Evolutionary conservation across 2,113 vertebrate genomes (phyloP), one percentile per base, ranked within the genome.

Genomic region (Emberiza fucata): DNA sequence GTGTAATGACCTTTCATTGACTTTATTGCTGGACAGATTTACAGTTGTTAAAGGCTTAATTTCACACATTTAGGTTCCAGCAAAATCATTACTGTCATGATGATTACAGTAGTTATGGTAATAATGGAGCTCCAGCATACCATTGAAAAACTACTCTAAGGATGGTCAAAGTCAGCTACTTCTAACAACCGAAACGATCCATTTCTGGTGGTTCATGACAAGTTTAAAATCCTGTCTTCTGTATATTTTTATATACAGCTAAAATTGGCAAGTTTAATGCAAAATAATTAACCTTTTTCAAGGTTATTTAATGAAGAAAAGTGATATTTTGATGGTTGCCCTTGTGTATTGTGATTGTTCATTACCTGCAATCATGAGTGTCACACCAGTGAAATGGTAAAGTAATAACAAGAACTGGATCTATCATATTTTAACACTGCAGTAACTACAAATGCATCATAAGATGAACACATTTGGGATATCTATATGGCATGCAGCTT

Each of bases 61-160:
- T 98, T 98, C 96, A 94, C 94, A 97, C 92, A 93, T 97, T 96
- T 96, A 95, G 78, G 40, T 95, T 97, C 95, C 93, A 97, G 73
- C 61, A 92, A 84, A 84, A 88, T 97, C 81, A 88, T 97, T 96
- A 97, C 50, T 95, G 64, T 97, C 90, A 83, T 93, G 86, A 92
- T 97, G 88, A 94, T 97, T 97, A 85, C 60, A 93, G 57, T 90
- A 92, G 96, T 95, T 97, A 95, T 33, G 51, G 91, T 86, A 96
- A 95, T 97, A 97, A 97, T 81, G 88, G 96, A 75, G 56, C 72
- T 94, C 31, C 89, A 77, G 24, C n/a, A 3, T 90, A 91, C 72
- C 63, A 61, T 7, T 88, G 72, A 77, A 91, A 89, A 88, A 70
- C 25, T 95, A 40, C 63, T 89, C 10, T 65, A 78, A 94, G 31